Base-by-base conservation (phyloP, 1,140 invertebrate species). In the Lucilia cuprina region DNA sequence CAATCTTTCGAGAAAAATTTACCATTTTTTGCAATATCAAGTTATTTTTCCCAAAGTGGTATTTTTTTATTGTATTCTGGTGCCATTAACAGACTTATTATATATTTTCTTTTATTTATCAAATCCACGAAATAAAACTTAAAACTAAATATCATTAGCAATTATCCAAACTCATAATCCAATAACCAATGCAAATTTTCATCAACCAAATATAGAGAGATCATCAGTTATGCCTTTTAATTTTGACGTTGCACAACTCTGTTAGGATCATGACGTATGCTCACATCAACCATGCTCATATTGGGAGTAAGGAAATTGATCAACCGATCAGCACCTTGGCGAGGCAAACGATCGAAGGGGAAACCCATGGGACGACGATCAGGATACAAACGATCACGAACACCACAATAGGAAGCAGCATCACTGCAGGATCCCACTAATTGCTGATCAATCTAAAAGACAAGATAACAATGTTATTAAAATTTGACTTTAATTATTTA, bases 311-410 rank as follows among this genome's bases (percentile, higher is more conserved):
- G 88, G 92, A 96, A 95, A 87, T 94, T 93, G 2, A 88, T 84
- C 34, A 95, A 86, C 14, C 92, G 93, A 84, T 92, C 88, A 25
- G 92, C 93, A 3, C 92, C 93, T 14, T 88, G 70, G 78, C 92
- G 88, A 1, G 93, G 92, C 85, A 92, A 88, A 4, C 95, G 92
- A 91, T 96, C 95, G 91, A 96, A 96, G 65, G 95, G 95, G 92
- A 93, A 96, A 55, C 95, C 95, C 96, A 96, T 96, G 10, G 94
- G 89, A 70, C 94, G 92, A 9, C 91, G 91, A 91, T 96, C 95
- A 0, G 95, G 95, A 90, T 96, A 96, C 85, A 93, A 92, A 34
- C 93, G 92, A 91, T 96, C 94, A 9, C 94, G 93, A 83, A 96
- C 92, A 7, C 95, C 95, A 87, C 95, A 96, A 89, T 95, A 96